Evolutionary conservation across 1,140 invertebrate species (phyloP).

Genomic region (Maniola jurtina): DNA sequence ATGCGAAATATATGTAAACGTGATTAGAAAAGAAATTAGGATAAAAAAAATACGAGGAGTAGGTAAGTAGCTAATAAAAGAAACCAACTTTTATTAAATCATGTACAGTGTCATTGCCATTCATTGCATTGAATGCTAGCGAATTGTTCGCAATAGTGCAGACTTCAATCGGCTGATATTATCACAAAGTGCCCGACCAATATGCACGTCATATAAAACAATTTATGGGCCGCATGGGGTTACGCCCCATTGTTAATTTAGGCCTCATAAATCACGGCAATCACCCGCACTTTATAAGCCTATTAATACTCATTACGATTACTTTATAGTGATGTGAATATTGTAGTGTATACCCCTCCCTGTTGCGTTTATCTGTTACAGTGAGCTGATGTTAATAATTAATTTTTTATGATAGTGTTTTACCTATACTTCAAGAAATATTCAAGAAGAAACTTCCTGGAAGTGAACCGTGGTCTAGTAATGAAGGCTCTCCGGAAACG

Average conservation of each 20-base stretch:
- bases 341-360: background rate
- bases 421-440: too few relatives aligned
- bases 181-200: slow-evolving; percentile 25
- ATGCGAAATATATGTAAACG: too few relatives aligned
- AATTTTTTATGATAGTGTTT: too few relatives aligned
- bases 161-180: slow-evolving; percentile 23
- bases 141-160: slow-evolving; percentile 8
- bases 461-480: too few relatives aligned
- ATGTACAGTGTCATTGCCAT: slow-evolving; percentile 7
- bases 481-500: too few relatives aligned
- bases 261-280: slow-evolving; percentile 56
- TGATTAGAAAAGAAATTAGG: background rate
- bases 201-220: slow-evolving; percentile 51
- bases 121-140: slow-evolving; percentile 11
- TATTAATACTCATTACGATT: slow-evolving; percentile 43
- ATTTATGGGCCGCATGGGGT: slow-evolving; percentile 53
- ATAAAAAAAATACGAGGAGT: background rate
- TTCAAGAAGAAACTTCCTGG: too few relatives aligned
- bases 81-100: background rate
- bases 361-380: background rate
- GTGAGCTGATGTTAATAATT: background rate
- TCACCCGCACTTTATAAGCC: slow-evolving; percentile 46
- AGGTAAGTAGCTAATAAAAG: background rate
- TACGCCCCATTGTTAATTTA: slow-evolving; percentile 56
- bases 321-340: slow-evolving; percentile 23